A percentile compares a stretch with the other conserved stretches of the same genome.
phyloP scores from a whole-genome alignment of 30 jellyfish, hydroid and myxozoan genomes.

The Nemopilema nomurai region DNA sequence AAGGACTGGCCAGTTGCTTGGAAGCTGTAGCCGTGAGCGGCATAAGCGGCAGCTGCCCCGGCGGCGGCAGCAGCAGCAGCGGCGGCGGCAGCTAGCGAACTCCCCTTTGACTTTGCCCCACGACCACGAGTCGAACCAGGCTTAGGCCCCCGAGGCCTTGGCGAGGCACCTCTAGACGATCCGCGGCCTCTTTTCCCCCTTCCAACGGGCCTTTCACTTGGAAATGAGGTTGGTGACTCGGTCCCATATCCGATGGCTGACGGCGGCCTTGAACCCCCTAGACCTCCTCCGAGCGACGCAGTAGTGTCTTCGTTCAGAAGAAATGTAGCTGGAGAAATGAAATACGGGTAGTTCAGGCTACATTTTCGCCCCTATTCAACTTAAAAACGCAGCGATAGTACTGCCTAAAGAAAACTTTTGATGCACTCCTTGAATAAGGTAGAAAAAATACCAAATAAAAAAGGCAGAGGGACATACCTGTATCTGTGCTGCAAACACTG shows the following conservation, averaged over 20 bases:
- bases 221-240: constrained; percentile 49
- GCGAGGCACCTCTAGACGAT: constrained; percentile 63
- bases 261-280: constrained; percentile 66
- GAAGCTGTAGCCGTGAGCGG: constrained; percentile 93
- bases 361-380: too few relatives aligned
- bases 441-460: too few relatives aligned
- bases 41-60: constrained; percentile 98
- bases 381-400: too few relatives aligned
- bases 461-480: too few relatives aligned
- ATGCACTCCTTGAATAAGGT: too few relatives aligned
- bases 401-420: too few relatives aligned
- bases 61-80: constrained; percentile 99
- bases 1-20: constrained; percentile 76
- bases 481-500: constrained; percentile 67
- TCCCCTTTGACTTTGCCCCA: constrained; percentile 80
- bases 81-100: constrained; percentile 93
- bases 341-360: too few relatives aligned
- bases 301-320: constrained; percentile 67
- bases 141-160: constrained; percentile 59
- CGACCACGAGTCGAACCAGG: constrained; percentile 79
- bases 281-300: constrained; percentile 33
- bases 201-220: constrained; percentile 39
- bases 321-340: constrained; percentile 45
- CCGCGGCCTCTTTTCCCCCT: constrained; percentile 96
- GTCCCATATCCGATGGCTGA: constrained; percentile 69